Percentiles rank a stretch among this genome's conserved stretches.
phyloP scores from a whole-genome alignment of 2,888 invertebrate species.

The Diplolepis rosae region DNA sequence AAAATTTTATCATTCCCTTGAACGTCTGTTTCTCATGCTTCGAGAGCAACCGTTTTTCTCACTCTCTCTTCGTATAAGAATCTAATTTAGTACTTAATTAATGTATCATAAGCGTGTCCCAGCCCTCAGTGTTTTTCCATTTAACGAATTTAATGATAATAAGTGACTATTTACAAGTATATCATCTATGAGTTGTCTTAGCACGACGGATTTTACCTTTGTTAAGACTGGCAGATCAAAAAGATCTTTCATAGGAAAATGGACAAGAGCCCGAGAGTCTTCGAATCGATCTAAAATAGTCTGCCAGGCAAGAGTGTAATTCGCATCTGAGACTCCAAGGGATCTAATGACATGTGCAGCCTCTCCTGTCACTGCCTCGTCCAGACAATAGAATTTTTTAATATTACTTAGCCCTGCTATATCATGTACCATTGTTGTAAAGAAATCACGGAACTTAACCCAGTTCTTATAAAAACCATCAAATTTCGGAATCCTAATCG shows the following conservation, averaged over 20 bases:
- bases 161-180: neutral
- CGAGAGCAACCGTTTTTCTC: neutral
- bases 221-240: neutral
- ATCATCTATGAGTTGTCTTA: neutral
- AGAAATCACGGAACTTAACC: neutral
- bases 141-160: neutral
- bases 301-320: too few relatives aligned
- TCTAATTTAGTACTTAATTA: neutral
- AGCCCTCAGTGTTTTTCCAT: neutral
- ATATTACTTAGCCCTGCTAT: neutral
- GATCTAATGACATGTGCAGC: too few relatives aligned
- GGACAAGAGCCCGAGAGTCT: too few relatives aligned
- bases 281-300: too few relatives aligned
- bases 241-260: too few relatives aligned
- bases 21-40: neutral
- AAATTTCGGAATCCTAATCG: neutral
- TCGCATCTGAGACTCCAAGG: too few relatives aligned
- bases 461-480: neutral
- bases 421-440: neutral
- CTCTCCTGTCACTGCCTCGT: neutral
- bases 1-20: constrained; percentile 30
- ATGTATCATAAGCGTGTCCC: neutral
- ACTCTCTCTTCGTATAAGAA: neutral
- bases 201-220: neutral
- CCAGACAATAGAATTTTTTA: neutral